Percentiles rank a stretch among this genome's conserved stretches.
Conservation (phyloP, 2,888 invertebrate species). For the Cantharis rustica region DNA sequence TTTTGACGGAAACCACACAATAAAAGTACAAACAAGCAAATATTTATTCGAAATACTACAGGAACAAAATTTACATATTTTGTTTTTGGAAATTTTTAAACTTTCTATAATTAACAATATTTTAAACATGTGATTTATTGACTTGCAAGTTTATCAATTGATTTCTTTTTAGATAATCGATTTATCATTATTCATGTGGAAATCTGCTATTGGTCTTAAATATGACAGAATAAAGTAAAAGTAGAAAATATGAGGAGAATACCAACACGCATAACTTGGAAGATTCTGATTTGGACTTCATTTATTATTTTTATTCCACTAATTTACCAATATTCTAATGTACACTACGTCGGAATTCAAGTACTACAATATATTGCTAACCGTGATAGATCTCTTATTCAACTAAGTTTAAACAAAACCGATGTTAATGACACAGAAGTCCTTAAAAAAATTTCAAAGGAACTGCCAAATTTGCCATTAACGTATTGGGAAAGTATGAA, state of each 20-base stretch:
- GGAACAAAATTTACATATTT: too few relatives aligned
- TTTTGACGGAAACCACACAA: too few relatives aligned
- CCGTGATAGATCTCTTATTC: neutral
- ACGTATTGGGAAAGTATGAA: conserved; percentile 77
- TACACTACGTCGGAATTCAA: too few relatives aligned
- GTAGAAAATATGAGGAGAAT: neutral
- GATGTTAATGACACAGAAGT: neutral
- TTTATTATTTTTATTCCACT: neutral
- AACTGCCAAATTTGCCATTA: conserved; percentile 63
- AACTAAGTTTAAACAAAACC: neutral
- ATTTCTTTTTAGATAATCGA: too few relatives aligned
- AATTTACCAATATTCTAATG: neutral
- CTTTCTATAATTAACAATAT: too few relatives aligned
- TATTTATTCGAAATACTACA: too few relatives aligned
- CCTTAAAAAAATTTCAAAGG: neutral
- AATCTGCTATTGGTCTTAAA: neutral
- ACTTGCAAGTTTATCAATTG: too few relatives aligned
- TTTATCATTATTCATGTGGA: neutral
- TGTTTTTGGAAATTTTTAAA: too few relatives aligned
- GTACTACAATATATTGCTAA: neutral
- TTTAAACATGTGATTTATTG: too few relatives aligned
- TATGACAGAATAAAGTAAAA: neutral
- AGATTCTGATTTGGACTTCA: neutral
- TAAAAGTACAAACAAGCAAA: too few relatives aligned
- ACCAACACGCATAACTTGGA: neutral